A percentile compares a stretch with the other conserved stretches of the same genome.
Evolutionary conservation across 1,140 invertebrate genomes (phyloP).

Genomic region (Cotesia vestalis): DNA sequence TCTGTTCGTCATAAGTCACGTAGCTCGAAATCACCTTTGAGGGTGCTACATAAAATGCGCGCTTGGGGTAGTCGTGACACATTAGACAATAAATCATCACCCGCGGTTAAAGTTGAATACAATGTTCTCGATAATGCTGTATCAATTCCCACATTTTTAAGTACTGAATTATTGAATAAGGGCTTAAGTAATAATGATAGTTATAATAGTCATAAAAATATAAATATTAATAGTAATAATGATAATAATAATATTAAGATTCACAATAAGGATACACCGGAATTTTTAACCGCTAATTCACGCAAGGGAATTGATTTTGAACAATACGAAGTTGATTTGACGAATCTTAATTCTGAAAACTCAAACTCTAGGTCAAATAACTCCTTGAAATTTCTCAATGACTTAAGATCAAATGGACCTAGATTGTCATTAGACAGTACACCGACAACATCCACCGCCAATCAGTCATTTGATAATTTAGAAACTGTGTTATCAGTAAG

Average conservation of each 20-base stretch:
- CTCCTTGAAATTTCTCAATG: conserved; percentile 48
- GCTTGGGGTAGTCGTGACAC: conserved; percentile 60
- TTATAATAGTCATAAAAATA: not conserved
- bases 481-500: conserved; percentile 33
- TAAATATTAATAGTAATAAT: conserved; percentile 3
- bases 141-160: conserved; percentile 44
- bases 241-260: not conserved
- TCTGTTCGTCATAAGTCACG: conserved; percentile 55
- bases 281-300: conserved; percentile 58
- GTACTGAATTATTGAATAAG: conserved; percentile 31
- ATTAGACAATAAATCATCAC: conserved; percentile 48
- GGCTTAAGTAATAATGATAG: conserved; percentile 28
- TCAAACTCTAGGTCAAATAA: conserved; percentile 52
- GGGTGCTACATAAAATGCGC: conserved; percentile 58
- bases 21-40: conserved; percentile 58
- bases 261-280: conserved; percentile 43
- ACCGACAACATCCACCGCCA: too few relatives aligned
- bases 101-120: conserved; percentile 53
- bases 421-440: conserved; percentile 42
- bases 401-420: conserved; percentile 43
- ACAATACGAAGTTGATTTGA: conserved; percentile 56
- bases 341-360: conserved; percentile 56
- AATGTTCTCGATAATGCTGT: conserved; percentile 50
- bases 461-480: not conserved
- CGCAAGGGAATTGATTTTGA: conserved; percentile 63